Evolutionary conservation across 1,140 invertebrate species (phyloP).

Genomic region (Mactra quadrangularis): DNA sequence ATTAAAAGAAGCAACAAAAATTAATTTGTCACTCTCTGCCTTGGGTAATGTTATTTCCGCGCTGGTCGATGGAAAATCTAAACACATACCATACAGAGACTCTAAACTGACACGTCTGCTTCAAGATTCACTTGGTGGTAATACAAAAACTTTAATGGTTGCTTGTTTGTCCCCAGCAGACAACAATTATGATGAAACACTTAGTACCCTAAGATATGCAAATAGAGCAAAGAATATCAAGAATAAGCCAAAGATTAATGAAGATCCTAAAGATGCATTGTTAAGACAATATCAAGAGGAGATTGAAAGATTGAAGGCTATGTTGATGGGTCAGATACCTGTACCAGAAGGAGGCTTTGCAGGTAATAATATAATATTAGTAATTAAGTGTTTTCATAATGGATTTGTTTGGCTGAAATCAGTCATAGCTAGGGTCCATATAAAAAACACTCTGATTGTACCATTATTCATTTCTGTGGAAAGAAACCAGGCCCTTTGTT

Average conservation of each 20-base stretch:
- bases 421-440: too few relatives aligned
- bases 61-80: conserved; percentile 87
- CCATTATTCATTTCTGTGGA: too few relatives aligned
- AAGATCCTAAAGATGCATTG: conserved; percentile 94
- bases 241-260: conserved; percentile 97
- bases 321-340: conserved; percentile 75
- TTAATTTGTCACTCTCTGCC: conserved; percentile 96
- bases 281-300: conserved; percentile 82
- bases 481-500: too few relatives aligned
- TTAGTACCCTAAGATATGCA: conserved; percentile 89
- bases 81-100: conserved; percentile 84
- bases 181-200: conserved; percentile 84
- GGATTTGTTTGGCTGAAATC: too few relatives aligned
- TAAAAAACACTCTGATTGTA: too few relatives aligned
- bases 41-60: conserved; percentile 98
- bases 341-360: conserved; percentile 48
- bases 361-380: too few relatives aligned
- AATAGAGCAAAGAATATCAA: conserved; percentile 98
- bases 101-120: conserved; percentile 83
- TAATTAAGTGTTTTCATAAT: too few relatives aligned
- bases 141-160: conserved; percentile 84
- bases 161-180: conserved; percentile 83
- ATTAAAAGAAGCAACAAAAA: conserved; percentile 97
- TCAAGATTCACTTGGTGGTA: conserved; percentile 84
- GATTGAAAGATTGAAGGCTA: conserved; percentile 82